Percentiles rank a stretch among this genome's conserved stretches.
These are phyloP conservation scores for Araneus ventricosus DNA, from an alignment of 1,140 invertebrate species.

Conservation along the genomic window DNA sequence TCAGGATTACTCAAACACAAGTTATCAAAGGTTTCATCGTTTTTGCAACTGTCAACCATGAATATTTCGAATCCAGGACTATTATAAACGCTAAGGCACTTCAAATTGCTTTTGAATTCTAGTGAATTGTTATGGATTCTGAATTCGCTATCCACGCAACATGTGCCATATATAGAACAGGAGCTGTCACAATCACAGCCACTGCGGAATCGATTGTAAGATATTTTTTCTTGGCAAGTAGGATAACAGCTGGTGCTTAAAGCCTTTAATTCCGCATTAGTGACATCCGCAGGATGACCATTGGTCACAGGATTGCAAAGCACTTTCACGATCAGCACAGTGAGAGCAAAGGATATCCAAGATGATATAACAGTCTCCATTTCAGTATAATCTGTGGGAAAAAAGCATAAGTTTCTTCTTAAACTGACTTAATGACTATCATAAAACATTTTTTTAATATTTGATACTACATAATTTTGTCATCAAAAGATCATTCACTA, in stretches of 20 bases:
- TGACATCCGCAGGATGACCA: background rate
- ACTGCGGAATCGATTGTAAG: background rate
- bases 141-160: background rate
- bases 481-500: too few species aligned
- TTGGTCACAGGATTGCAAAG: background rate
- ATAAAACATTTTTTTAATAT: too few species aligned
- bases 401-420: too few species aligned
- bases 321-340: background rate
- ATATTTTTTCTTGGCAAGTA: background rate
- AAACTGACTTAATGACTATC: too few species aligned
- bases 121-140: background rate
- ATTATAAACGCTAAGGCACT: background rate
- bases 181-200: background rate
- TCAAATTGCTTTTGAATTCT: background rate
- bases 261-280: background rate
- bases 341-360: too few species aligned
- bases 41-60: background rate
- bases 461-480: too few species aligned
- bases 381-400: too few species aligned
- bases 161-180: background rate
- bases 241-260: background rate
- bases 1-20: background rate
- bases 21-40: too few species aligned
- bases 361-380: too few species aligned
- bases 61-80: background rate